phyloP scores from a whole-genome alignment of 2,888 invertebrate genomes.

The Camponotus fellah region DNA sequence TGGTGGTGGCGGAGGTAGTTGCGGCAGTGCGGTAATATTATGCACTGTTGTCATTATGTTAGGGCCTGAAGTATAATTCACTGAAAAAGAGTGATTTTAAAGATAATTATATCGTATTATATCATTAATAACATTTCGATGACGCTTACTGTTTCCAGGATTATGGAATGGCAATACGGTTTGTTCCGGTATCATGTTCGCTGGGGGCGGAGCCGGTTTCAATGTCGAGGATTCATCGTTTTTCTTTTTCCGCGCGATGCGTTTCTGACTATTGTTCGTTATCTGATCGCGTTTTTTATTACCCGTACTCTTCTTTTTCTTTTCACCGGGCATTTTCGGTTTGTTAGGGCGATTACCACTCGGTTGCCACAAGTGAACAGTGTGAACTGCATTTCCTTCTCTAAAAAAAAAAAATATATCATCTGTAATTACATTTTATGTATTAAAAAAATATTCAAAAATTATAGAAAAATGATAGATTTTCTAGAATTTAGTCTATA shows the following conservation, averaged over 20 bases:
- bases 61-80: conserved; percentile 78
- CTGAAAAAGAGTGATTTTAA: conserved; percentile 62
- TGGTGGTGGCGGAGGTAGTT: conserved; percentile 64
- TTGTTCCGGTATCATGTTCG: conserved; percentile 75
- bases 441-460: background rate
- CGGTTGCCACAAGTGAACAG: conserved; percentile 84
- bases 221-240: conserved; percentile 63
- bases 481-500: background rate
- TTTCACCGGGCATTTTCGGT: conserved; percentile 78
- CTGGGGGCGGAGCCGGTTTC: conserved; percentile 71
- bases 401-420: conserved; percentile 66
- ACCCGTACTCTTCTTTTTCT: conserved; percentile 74
- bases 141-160: conserved; percentile 74
- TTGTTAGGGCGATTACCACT: conserved; percentile 84
- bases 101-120: conserved; percentile 11
- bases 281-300: conserved; percentile 73
- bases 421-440: background rate
- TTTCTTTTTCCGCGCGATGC: conserved; percentile 69
- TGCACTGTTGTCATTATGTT: conserved; percentile 79
- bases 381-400: conserved; percentile 84
- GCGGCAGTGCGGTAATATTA: conserved; percentile 73
- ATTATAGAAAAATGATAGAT: background rate
- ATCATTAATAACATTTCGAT: background rate
- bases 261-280: conserved; percentile 56
- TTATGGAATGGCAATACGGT: conserved; percentile 78